phyloP scores from a whole-genome alignment of 2,113 vertebrate genomes.

The Pandion haliaetus region DNA sequence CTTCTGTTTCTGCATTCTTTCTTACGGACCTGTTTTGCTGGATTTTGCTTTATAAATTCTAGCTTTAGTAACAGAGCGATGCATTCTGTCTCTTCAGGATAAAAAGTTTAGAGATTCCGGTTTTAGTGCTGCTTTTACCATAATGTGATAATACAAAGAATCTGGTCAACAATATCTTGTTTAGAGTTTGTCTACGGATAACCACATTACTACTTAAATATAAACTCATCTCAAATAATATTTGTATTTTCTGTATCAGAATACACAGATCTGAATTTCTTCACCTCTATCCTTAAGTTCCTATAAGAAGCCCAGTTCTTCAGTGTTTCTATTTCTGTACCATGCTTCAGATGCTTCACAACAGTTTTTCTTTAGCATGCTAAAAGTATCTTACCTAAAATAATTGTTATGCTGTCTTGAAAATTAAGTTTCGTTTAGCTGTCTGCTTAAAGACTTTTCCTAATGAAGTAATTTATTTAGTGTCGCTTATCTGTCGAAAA shows the following conservation, averaged over 20 bases:
- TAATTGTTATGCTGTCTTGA: background rate
- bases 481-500: background rate
- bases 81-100: background rate
- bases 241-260: background rate
- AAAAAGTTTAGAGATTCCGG: background rate
- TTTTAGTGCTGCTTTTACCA: background rate
- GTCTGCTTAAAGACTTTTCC: background rate
- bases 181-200: background rate
- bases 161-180: background rate
- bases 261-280: background rate
- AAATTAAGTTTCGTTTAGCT: background rate
- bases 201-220: background rate
- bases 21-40: background rate
- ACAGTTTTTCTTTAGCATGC: background rate
- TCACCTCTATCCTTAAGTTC: background rate
- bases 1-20: background rate
- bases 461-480: background rate
- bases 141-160: background rate
- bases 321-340: background rate
- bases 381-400: background rate
- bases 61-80: background rate
- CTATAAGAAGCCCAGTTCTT: background rate
- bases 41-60: background rate
- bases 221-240: background rate
- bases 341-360: background rate